Evolutionary conservation across 2,113 vertebrate species (phyloP), one percentile per base, ranked within the genome.

Genomic region (Hippocampus barbouri): DNA sequence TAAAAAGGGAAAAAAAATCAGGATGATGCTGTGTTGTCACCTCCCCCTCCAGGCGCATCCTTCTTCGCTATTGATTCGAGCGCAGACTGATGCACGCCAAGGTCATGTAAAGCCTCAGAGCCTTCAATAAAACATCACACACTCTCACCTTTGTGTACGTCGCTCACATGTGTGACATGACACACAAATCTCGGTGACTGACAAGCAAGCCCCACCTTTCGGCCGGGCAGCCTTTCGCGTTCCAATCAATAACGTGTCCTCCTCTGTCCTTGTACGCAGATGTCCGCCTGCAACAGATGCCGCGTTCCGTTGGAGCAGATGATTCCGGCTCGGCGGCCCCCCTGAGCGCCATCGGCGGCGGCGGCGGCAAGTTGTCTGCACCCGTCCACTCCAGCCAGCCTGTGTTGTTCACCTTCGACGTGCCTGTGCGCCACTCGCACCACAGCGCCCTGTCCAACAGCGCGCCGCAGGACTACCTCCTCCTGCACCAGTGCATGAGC

Each of bases 401-500:
- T 4, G 93, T 95, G 51, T 87, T 99, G 68, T 98, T 99, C 92
- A 98, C 96, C 1, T 99, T 98, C 0, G 97, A 99, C 65, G 91
- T 95, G 0, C 93, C 95, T 0, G 71, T 93, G 1, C 88, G 91
- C 79, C 88, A 93, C 53, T 76, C 90, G 73, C 95, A 96, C 82
- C 95, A 94, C 77, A 89, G 93, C 66, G 81, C 94, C 43, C 86
- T 99, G 86, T 96, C 97, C 7, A 94, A 96, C 92, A 98, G 97
- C 1, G 96, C 94, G 0, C 97, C 97, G 20, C 97, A 99, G 91
- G 97, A 99, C 87, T 99, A 99, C 89, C 95, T 99, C 89, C 95
- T 98, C 69, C 91, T 99, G 54, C 97, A 99, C 86, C 97, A 99
- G 85, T 99, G 97, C 87, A 94, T 98, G 92, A 99, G 97, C 93